Evolutionary conservation across 2,888 invertebrate species (phyloP).

Genomic region (Tachystola acroxantha): DNA sequence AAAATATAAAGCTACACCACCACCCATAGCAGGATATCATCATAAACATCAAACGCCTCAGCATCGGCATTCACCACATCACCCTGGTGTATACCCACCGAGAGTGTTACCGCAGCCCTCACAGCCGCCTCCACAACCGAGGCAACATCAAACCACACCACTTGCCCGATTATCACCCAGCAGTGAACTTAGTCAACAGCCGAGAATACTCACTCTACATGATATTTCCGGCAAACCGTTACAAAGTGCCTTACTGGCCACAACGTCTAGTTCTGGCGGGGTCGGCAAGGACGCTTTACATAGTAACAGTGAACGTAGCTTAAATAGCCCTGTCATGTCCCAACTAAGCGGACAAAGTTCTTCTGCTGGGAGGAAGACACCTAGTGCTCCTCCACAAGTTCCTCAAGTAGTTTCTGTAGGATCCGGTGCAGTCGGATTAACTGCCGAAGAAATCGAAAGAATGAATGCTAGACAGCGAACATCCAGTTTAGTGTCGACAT

Average conservation of each 20-base stretch:
- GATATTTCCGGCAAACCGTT: constrained; percentile 96
- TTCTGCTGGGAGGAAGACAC: constrained; percentile 86
- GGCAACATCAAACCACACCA: constrained; percentile 93
- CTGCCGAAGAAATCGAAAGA: constrained; percentile 95
- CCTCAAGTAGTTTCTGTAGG: constrained; percentile 83
- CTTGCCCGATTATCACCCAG: constrained; percentile 94
- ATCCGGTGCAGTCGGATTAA: constrained; percentile 87
- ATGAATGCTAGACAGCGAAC: constrained; percentile 92
- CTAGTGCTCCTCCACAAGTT: constrained; percentile 82
- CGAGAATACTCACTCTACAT: constrained; percentile 93
- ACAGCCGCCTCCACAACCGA: constrained; percentile 82
- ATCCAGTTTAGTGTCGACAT: constrained; percentile 92
- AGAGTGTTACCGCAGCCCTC: constrained; percentile 84
- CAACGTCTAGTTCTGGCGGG: constrained; percentile 92
- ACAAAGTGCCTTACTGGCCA: constrained; percentile 92
- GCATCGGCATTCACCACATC: constrained; percentile 88
- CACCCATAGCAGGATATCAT: constrained; percentile 86
- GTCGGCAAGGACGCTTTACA: constrained; percentile 93
- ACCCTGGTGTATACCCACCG: constrained; percentile 86
- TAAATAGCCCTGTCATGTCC: constrained; percentile 95
- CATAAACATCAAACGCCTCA: constrained; percentile 87
- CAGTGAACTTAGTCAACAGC: constrained; percentile 94
- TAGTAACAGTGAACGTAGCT: constrained; percentile 93
- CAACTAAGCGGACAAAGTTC: constrained; percentile 93
- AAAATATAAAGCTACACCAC: constrained; percentile 93